Conservation (phyloP, 2,888 invertebrate genomes). For the Bugula neritina region DNA sequence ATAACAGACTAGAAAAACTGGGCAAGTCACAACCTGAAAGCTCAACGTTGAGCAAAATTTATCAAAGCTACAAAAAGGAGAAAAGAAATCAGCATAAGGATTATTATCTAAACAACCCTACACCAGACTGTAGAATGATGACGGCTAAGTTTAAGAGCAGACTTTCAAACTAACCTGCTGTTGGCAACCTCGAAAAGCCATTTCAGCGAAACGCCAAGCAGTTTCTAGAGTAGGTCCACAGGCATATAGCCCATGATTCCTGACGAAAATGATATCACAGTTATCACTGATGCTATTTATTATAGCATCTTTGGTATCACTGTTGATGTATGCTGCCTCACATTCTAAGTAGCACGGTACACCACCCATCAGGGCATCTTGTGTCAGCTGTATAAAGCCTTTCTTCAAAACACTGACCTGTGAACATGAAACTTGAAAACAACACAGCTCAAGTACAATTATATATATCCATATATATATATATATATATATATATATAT, state of each 20-base stretch:
- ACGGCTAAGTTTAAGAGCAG: too few relatives aligned
- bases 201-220: conserved; percentile 77
- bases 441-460: neutral
- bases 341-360: conserved; percentile 78
- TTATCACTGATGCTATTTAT: conserved; percentile 76
- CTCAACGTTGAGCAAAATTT: too few relatives aligned
- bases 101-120: too few relatives aligned
- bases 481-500: neutral
- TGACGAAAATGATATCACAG: conserved; percentile 73
- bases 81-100: too few relatives aligned
- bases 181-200: conserved; percentile 77
- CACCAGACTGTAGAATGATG: too few relatives aligned
- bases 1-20: too few relatives aligned
- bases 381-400: conserved; percentile 83
- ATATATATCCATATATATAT: neutral
- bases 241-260: conserved; percentile 82
- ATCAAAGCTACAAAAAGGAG: too few relatives aligned
- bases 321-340: conserved; percentile 64
- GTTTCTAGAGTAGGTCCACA: conserved; percentile 95
- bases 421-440: conserved; percentile 28
- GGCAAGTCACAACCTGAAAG: too few relatives aligned
- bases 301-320: conserved; percentile 81
- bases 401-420: conserved; percentile 74
- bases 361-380: conserved; percentile 87
- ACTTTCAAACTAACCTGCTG: too few relatives aligned